A percentile compares a stretch with the other conserved stretches of the same genome.
phyloP scores from a whole-genome alignment of 2,797 vertebrate species.

The Hydrolagus colliei region DNA sequence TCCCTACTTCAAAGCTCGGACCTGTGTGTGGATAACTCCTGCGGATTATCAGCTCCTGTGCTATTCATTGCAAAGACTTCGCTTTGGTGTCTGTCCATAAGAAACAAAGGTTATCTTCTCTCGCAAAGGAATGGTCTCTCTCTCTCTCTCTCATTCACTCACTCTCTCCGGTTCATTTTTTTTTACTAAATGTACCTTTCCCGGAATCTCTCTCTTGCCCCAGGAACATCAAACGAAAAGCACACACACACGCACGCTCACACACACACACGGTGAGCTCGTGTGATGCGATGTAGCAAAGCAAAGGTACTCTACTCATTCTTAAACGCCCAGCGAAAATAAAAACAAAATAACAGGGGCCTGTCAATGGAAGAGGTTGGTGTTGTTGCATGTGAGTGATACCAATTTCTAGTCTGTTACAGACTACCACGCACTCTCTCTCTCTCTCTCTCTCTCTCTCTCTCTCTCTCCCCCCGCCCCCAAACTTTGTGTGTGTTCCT shows the following conservation, averaged over 20 bases:
- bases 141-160: background rate
- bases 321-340: no score
- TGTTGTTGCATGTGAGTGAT: constrained; percentile 2
- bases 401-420: background rate
- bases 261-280: background rate
- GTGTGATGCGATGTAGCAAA: background rate
- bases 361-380: background rate
- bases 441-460: no score
- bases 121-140: background rate
- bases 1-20: background rate
- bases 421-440: background rate
- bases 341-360: background rate
- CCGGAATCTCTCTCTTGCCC: background rate
- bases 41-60: constrained; percentile 14
- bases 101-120: background rate
- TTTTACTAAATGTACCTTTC: background rate
- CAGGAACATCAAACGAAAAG: background rate
- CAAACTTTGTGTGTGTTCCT: background rate
- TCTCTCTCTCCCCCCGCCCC: no score
- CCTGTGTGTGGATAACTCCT: constrained; percentile 7
- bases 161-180: no score
- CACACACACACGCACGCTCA: background rate
- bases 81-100: background rate
- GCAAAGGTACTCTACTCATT: background rate
- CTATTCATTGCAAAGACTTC: constrained; percentile 2